Conservation (phyloP, 1,140 invertebrate species). For the Limonius californicus region DNA sequence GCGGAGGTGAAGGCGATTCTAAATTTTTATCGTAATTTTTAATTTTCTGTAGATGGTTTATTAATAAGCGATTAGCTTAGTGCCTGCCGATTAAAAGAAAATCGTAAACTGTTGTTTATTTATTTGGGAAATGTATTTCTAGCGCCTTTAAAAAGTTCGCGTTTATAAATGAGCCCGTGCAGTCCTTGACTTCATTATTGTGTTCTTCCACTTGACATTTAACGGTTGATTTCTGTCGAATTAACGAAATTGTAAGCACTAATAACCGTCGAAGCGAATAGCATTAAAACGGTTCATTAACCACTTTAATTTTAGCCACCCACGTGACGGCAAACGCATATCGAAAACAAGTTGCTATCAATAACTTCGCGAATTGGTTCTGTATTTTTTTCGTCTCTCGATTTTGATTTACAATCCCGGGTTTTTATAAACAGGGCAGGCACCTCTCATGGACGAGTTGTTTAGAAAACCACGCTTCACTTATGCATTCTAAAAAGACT, state of each 20-base stretch:
- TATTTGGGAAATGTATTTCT: too few species aligned
- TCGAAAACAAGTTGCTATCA: neutral
- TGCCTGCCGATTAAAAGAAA: too few species aligned
- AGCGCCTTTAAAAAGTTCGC: too few species aligned
- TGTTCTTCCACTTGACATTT: neutral
- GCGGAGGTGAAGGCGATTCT: too few species aligned
- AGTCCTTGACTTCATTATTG: neutral
- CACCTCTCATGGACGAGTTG: neutral
- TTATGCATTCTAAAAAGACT: neutral
- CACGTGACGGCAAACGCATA: neutral
- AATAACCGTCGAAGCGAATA: slow-evolving; percentile 5
- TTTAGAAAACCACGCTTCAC: neutral
- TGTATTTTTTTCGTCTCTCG: neutral
- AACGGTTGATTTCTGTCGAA: neutral
- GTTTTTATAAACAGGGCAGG: neutral
- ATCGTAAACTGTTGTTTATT: too few species aligned
- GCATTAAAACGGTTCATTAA: slow-evolving; percentile 8
- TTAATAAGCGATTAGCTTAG: too few species aligned
- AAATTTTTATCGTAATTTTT: too few species aligned
- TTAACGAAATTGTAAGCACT: neutral
- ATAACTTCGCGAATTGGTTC: neutral
- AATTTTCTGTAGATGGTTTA: too few species aligned
- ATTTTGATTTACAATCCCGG: neutral
- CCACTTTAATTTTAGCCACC: neutral
- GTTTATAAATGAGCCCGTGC: too few species aligned